A percentile compares a stretch with the other conserved stretches of the same genome.
phyloP scores from a whole-genome alignment of 2,113 vertebrate species.

The Ceuthmochares aereus region DNA sequence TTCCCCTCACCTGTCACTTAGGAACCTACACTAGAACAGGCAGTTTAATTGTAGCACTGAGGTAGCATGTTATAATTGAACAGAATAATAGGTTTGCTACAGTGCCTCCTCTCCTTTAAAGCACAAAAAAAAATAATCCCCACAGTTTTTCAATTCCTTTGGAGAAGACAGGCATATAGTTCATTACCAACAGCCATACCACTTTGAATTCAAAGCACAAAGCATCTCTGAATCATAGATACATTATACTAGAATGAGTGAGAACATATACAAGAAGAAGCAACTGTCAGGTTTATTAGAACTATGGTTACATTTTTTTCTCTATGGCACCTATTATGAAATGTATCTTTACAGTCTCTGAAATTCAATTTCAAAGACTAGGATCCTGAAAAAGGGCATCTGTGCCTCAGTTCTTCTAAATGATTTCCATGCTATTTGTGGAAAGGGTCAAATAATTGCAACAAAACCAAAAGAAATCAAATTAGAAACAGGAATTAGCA shows the following conservation, averaged over 20 bases:
- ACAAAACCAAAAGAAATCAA: slow-evolving; percentile 17
- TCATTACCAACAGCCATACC: not conserved
- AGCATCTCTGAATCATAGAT: not conserved
- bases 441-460: not conserved
- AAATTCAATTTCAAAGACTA: slow-evolving; percentile 31
- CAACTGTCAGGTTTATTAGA: slow-evolving; percentile 28
- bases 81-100: not conserved
- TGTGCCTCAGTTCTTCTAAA: not conserved
- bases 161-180: slow-evolving; percentile 12
- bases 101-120: slow-evolving; percentile 44
- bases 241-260: not conserved
- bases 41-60: slow-evolving; percentile 47
- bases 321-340: not conserved
- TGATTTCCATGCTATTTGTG: not conserved
- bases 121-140: slow-evolving; percentile 39
- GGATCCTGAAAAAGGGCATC: not conserved
- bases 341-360: not conserved
- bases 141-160: slow-evolving; percentile 47
- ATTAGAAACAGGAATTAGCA: not conserved
- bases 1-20: not conserved
- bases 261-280: not conserved
- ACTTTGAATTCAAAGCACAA: slow-evolving; percentile 8
- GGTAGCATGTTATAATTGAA: slow-evolving; percentile 55
- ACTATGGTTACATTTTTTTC: not conserved
- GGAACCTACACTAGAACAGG: not conserved